Conservation (phyloP, 2,113 vertebrate species). For the Toxotes chatareus region DNA sequence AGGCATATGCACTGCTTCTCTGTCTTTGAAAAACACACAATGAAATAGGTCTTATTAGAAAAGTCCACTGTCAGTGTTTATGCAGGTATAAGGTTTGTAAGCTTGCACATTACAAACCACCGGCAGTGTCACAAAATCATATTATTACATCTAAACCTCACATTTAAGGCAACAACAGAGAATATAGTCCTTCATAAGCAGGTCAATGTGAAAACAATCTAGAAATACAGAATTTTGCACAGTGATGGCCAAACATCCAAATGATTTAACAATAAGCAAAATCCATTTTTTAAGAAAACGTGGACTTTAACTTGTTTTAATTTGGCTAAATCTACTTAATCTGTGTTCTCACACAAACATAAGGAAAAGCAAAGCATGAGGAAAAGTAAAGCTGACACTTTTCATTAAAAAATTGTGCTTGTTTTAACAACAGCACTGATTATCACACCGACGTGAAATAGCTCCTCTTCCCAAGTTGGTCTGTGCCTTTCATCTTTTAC, state of each 20-base stretch:
- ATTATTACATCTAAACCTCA: background rate
- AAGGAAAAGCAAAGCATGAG: background rate
- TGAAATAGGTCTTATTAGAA: too few relatives aligned
- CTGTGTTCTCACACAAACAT: background rate
- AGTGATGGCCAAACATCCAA: background rate
- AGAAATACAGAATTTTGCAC: background rate
- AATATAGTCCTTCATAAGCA: background rate
- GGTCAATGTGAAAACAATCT: background rate
- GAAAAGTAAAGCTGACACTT: background rate
- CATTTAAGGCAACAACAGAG: background rate
- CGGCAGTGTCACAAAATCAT: background rate
- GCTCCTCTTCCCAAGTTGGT: constrained; percentile 60
- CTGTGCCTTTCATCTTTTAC: constrained; percentile 82
- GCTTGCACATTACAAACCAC: background rate
- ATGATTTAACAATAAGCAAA: background rate
- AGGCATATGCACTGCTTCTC: too few relatives aligned
- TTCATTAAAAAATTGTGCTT: constrained; percentile 8
- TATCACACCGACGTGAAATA: constrained; percentile 73
- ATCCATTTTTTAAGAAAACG: background rate
- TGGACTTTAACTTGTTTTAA: background rate
- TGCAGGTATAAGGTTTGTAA: background rate
- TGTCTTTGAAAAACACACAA: background rate
- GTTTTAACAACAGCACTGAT: constrained; percentile 42
- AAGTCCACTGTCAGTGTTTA: background rate
- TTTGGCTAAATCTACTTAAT: background rate